Percentiles rank a stretch among this genome's conserved stretches.
Conservation (phyloP, 53 echinoderm and acorn worm species). For the Holothuria scabra region DNA sequence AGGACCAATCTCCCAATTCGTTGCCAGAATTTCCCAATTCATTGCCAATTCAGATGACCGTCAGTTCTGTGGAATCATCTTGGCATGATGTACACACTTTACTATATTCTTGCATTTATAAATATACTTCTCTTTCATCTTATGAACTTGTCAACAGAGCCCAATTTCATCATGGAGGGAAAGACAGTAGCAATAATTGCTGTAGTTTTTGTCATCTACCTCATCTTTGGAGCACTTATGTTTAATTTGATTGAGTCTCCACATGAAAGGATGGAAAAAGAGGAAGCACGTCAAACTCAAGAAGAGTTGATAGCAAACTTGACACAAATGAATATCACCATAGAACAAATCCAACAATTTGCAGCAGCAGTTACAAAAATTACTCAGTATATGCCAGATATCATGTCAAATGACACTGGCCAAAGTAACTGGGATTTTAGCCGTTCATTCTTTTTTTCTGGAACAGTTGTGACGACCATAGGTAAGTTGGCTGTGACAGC, state of each 20-base stretch:
- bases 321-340: conserved; percentile 42
- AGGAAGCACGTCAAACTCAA: neutral
- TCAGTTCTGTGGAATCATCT: too few species aligned
- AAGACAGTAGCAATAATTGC: conserved; percentile 69
- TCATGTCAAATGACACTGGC: conserved; percentile 50
- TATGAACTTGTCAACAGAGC: too few species aligned
- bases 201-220: conserved; percentile 72
- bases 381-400: conserved; percentile 44
- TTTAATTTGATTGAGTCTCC: conserved; percentile 74
- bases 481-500: conserved; percentile 65
- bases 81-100: too few species aligned
- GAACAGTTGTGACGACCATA: conserved; percentile 94
- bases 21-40: too few species aligned
- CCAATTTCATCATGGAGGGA: conserved; percentile 66
- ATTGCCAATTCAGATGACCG: too few species aligned
- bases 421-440: conserved; percentile 89
- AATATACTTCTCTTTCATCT: too few species aligned
- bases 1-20: too few species aligned
- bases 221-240: conserved; percentile 74
- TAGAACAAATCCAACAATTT: conserved; percentile 45
- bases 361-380: conserved; percentile 21
- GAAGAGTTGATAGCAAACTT: conserved; percentile 60
- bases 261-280: conserved; percentile 32
- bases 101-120: too few species aligned
- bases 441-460: conserved; percentile 93